Percentiles rank a stretch among this genome's conserved stretches.
Evolutionary conservation across 2,113 vertebrate species (phyloP).

Genomic region (Chroicocephalus ridibundus): DNA sequence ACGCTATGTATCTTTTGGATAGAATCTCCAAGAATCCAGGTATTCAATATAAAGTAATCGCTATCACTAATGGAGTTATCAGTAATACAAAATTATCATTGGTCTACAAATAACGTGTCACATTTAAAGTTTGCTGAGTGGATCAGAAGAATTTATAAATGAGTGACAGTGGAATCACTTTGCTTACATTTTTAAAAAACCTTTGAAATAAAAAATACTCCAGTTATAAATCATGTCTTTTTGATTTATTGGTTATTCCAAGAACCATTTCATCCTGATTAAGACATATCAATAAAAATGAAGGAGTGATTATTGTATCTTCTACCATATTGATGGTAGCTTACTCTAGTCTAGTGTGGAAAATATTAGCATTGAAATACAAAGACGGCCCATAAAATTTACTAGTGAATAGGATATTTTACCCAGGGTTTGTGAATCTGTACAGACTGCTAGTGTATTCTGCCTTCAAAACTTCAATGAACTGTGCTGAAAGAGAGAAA

Average conservation of each 20-base stretch:
- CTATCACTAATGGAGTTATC: neutral
- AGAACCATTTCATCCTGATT: neutral
- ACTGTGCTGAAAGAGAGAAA: neutral
- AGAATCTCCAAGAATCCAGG: neutral
- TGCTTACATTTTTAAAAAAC: neutral
- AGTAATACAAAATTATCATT: neutral
- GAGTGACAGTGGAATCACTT: neutral
- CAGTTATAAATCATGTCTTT: neutral
- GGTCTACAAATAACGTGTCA: neutral
- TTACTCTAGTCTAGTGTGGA: neutral
- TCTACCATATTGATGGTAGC: neutral
- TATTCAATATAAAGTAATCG: neutral
- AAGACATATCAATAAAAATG: neutral
- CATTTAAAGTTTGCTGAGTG: neutral
- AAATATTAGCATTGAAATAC: neutral
- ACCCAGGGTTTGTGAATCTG: neutral
- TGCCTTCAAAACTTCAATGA: neutral
- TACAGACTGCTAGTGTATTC: neutral
- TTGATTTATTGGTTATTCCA: neutral
- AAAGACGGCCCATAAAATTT: neutral
- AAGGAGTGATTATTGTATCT: neutral
- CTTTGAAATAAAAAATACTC: neutral
- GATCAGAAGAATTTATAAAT: neutral
- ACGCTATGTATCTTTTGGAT: neutral
- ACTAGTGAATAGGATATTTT: neutral